Evolutionary conservation across 2,888 invertebrate species (phyloP).

Genomic region (Reticulitermes lucifugus): DNA sequence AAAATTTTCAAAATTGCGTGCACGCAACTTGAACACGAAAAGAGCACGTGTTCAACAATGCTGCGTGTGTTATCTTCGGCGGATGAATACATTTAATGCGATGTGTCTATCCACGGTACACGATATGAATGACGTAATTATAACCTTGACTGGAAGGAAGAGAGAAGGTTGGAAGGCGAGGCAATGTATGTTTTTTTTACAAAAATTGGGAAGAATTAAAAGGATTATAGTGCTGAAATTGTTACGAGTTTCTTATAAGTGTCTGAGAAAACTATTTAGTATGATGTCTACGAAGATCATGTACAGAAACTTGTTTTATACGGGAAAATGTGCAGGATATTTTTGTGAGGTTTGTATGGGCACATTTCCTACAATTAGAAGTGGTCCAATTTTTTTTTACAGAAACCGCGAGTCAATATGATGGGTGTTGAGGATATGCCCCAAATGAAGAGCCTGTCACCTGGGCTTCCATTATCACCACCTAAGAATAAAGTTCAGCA

Average conservation of each 20-base stretch:
- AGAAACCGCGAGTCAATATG: constrained; percentile 42
- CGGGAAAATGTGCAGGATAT: constrained; percentile 18
- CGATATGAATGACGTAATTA: constrained; percentile 48
- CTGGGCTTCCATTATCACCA: constrained; percentile 58
- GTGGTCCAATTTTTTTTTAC: constrained; percentile 5
- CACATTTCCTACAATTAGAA: constrained; percentile 7
- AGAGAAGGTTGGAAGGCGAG: constrained; percentile 33
- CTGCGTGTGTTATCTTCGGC: constrained; percentile 5
- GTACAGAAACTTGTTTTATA: neutral
- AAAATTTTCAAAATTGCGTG: neutral
- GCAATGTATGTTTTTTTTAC: constrained; percentile 26
- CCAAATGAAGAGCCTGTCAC: constrained; percentile 68
- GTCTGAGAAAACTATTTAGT: neutral
- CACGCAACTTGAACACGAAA: neutral
- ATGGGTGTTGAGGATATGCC: constrained; percentile 67
- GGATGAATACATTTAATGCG: constrained; percentile 34
- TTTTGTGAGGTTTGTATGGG: constrained; percentile 1
- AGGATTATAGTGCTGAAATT: constrained; percentile 21
- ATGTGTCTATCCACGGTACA: neutral
- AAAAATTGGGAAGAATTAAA: constrained; percentile 9
- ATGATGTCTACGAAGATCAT: neutral
- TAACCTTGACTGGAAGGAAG: constrained; percentile 48
- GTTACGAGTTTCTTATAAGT: neutral
- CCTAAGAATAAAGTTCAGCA: constrained; percentile 43
- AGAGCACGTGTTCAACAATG: constrained; percentile 36